Base-by-base conservation (phyloP, 1,140 invertebrate species). In the Drosophila cardini region DNA sequence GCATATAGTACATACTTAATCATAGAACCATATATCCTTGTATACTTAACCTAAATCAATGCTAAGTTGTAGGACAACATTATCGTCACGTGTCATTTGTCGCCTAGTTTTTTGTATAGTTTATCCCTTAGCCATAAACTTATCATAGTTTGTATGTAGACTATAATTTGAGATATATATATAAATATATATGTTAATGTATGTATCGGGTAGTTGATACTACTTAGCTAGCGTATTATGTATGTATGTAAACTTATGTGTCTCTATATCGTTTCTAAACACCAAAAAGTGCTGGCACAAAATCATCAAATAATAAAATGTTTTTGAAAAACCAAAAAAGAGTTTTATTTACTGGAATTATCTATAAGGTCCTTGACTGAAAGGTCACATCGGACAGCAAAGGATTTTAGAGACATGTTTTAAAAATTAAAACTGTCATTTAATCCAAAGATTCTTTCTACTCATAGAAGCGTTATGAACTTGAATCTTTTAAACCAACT, bases 241-340 rank as follows among this genome's bases (percentile, higher is more conserved):
- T 72, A 60, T 69, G 55, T 72, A 53, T 69, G 61, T 79, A 79
- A 74, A 53, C 64, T 45, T 73, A 74, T 81, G 81, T 85, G 82
- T 80, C 72, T 73, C 61, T 80, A 78, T 78, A 87, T 78, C 63
- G 83, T 86, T 87, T 86, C 48, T 76, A 83, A 64, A 69, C 83
- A 86, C 82, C 82, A 86, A 86, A 87, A 86, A 86, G 83, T 86
- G 82, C 82, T 86, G 82, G 82, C 82, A 86, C 83, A 86, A 84
- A 63, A 84, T 67, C 63, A 86, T 73, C 57, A 60, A 86, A 86
- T 87, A 87, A 85, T 74, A 74, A 74, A 74, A 87, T 63, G 70
- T 87, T 82, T 71, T 78, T 86, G 72, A 87, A 82, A 86, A 86
- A 77, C 69, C 69, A 65, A 55, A 48, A 1, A 2, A 4, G 0